Conservation (phyloP, 1,140 invertebrate genomes). For the Pseudomyrmex dendroicus region DNA sequence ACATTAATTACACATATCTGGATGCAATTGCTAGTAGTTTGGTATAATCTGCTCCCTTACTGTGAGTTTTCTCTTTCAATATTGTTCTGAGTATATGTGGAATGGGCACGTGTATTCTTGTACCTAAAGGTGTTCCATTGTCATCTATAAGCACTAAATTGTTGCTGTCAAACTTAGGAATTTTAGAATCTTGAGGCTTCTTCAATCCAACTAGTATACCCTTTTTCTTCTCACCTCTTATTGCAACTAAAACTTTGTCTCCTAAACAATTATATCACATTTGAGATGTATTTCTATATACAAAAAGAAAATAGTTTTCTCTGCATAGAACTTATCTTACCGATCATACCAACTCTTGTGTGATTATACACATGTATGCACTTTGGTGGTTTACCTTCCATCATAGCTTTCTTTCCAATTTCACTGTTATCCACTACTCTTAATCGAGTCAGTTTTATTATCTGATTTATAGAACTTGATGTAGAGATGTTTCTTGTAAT, state of each 20-base stretch:
- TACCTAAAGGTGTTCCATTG: constrained; percentile 96
- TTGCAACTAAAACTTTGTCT: constrained; percentile 96
- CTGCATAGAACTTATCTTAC: constrained; percentile 79
- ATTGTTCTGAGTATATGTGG: constrained; percentile 96
- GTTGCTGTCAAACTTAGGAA: constrained; percentile 98
- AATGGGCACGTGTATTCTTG: constrained; percentile 97
- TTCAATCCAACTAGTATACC: constrained; percentile 97
- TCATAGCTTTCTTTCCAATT: constrained; percentile 96
- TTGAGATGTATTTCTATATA: constrained; percentile 1
- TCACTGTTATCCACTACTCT: constrained; percentile 98
- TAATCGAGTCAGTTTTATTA: constrained; percentile 90
- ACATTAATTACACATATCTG: constrained; percentile 92
- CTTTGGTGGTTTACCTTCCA: constrained; percentile 95
- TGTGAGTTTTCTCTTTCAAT: constrained; percentile 91
- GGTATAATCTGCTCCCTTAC: constrained; percentile 96
- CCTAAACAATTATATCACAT: constrained; percentile 83
- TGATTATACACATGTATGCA: constrained; percentile 96
- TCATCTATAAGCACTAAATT: constrained; percentile 99
- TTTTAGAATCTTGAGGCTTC: constrained; percentile 91
- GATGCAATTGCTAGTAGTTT: constrained; percentile 97
- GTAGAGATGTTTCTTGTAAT: constrained; percentile 85
- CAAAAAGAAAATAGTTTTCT: neutral
- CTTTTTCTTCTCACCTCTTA: constrained; percentile 98
- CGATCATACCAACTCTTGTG: constrained; percentile 87
- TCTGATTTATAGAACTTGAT: constrained; percentile 86